Base-by-base conservation (phyloP, 1,140 invertebrate species). In the Leptopilina boulardi region DNA sequence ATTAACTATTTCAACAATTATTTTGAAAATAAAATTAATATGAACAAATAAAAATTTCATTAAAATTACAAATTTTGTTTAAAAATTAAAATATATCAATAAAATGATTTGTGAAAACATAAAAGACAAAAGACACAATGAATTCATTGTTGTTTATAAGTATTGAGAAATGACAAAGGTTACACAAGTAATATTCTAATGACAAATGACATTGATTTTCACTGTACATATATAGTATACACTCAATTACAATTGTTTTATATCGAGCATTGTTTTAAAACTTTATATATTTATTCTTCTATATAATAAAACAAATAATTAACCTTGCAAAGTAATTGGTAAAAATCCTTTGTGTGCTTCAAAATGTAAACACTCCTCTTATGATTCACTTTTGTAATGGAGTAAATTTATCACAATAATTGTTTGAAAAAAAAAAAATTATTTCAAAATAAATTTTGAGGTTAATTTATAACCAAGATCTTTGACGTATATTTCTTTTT, bases 301-400 rank as follows among this genome's bases (percentile, higher is more conserved):
- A 3, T n/a, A 13, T 34, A 66, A 51, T 13, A 11, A 26, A 23
- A 54, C 3, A n/a, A 54, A 54, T 54, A 54, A 21, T 54, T 30
- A 66, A 66, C 59, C 59, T 66, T 30, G 59, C 21, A 30, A 66
- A 13, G n/a, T n/a, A n/a, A 15, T 1, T 9, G 9, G 26, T 11
- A 30, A 66, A 30, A 66, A 66, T 66, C 59, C 59, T 66, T 66
- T 66, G 59, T 66, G 59, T 30, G 26, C 59, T 66, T 30, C 10
- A 59, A 15, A 66, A 30, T 66, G 26, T 66, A 30, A 66, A 30
- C 59, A 66, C 59, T 38, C 34, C 10, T 15, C 26, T 66, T 66
- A 66, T 30, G 59, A 34, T 66, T 66, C 59, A 34, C 59, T n/a
- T n/a, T n/a, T 66, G 59, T 30, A 18, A 11, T 15, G 30, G 59